These are phyloP conservation scores for Australoheros facetus DNA, from an alignment of 2,797 vertebrate genomes.

Conservation along the genomic window DNA sequence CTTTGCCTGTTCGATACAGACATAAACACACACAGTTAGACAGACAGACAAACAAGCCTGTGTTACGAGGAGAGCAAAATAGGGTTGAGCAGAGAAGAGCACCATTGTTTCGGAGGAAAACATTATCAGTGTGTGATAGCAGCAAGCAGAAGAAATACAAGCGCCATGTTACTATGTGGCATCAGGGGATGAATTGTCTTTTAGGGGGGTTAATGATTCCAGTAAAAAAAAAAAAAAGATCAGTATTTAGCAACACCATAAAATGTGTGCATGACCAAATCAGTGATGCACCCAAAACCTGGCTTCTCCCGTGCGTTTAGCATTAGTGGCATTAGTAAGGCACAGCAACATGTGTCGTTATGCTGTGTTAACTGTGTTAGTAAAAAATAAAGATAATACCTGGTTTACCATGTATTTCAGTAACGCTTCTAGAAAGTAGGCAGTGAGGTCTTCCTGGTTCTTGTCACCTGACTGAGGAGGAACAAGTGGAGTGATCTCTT, in stretches of 20 bases:
- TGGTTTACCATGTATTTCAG: conserved; percentile 99
- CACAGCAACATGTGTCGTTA: neutral
- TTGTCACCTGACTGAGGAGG: conserved; percentile 98
- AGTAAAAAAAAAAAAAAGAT: conserved; percentile 10
- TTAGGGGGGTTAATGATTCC: conserved; percentile 28
- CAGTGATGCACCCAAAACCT: neutral
- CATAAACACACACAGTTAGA: conserved; percentile 19
- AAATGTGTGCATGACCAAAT: neutral
- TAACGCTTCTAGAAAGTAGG: conserved; percentile 97
- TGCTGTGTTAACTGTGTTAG: conserved; percentile 73
- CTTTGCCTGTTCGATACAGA: conserved; percentile 85
- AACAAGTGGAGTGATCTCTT: conserved; percentile 97
- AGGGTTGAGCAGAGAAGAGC: conserved; percentile 62
- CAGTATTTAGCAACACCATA: neutral
- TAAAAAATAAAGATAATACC: conserved; percentile 84
- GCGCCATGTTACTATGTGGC: conserved; percentile 13
- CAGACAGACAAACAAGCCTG: conserved; percentile 38
- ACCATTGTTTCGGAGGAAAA: conserved; percentile 65
- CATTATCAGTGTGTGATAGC: conserved; percentile 51
- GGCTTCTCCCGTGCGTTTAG: conserved; percentile 1
- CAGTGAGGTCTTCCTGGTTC: conserved; percentile 97
- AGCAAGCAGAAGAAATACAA: conserved; percentile 32
- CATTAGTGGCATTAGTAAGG: conserved; percentile 49
- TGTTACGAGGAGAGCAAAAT: conserved; percentile 48
- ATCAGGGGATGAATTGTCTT: conserved; percentile 5